Evolutionary conservation across 2,113 vertebrate genomes (phyloP).

Genomic region (Phylloscopus trochilus): DNA sequence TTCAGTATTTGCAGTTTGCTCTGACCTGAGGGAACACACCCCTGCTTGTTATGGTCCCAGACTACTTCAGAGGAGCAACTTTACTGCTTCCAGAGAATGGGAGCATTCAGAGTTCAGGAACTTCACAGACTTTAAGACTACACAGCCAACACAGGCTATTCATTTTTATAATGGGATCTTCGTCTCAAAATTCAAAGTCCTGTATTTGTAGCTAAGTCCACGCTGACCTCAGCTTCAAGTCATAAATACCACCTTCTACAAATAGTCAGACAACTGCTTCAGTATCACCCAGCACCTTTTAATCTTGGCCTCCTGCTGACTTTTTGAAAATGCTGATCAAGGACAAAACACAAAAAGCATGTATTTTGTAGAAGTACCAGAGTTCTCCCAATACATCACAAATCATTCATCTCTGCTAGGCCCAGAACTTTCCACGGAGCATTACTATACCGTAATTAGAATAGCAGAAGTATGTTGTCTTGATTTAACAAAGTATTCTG

Average conservation of each 20-base stretch:
- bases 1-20: background rate
- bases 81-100: background rate
- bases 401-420: background rate
- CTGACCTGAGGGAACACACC: background rate
- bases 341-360: background rate
- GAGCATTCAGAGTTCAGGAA: background rate
- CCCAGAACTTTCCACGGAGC: background rate
- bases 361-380: background rate
- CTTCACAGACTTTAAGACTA: background rate
- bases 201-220: background rate
- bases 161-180: background rate
- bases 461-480: background rate
- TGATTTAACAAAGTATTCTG: background rate
- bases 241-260: background rate
- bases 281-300: background rate
- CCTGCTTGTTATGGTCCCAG: background rate
- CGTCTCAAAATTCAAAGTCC: background rate
- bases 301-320: background rate
- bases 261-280: background rate
- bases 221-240: background rate
- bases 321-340: background rate
- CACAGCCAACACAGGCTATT: background rate
- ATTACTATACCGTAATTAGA: background rate
- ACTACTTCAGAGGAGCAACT: background rate
- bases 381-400: background rate